A percentile compares a stretch with the other conserved stretches of the same genome.
These are phyloP conservation scores for Anguilla megastoma DNA, from an alignment of 2,797 vertebrate genomes.

Conservation along the genomic window DNA sequence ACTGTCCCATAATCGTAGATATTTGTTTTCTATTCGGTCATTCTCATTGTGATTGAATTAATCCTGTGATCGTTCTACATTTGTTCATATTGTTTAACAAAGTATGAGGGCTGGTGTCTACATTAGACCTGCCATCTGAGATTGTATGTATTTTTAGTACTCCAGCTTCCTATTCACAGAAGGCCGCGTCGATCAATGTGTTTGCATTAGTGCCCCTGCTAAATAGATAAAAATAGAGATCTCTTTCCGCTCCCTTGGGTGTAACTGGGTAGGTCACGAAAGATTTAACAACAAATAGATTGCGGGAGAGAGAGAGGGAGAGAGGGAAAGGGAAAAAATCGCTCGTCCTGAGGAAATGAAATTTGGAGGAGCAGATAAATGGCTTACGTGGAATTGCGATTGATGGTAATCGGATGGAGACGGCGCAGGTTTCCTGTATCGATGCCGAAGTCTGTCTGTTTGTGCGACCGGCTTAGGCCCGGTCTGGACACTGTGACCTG, in stretches of 20 bases:
- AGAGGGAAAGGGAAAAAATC: conserved; percentile 17
- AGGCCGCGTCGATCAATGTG: conserved; percentile 49
- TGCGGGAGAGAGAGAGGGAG: not conserved
- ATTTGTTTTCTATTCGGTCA: not conserved
- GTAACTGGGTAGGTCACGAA: conserved; percentile 42
- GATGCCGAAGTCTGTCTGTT: conserved; percentile 29
- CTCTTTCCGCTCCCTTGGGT: conserved; percentile 32
- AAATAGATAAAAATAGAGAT: conserved; percentile 49
- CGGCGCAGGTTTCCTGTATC: conserved; percentile 34
- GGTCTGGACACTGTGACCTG: conserved; percentile 26
- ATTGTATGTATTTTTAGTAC: not conserved
- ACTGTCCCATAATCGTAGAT: not conserved
- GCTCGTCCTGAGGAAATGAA: conserved; percentile 46
- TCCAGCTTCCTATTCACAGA: conserved; percentile 27
- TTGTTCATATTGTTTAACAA: not conserved
- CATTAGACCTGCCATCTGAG: not conserved
- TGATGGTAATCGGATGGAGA: conserved; percentile 42
- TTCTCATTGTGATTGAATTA: not conserved
- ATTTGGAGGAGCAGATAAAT: conserved; percentile 49
- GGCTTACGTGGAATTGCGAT: conserved; percentile 43
- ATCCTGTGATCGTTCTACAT: not conserved
- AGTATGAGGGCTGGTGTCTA: not conserved
- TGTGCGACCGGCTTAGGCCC: conserved; percentile 15
- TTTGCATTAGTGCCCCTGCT: conserved; percentile 48
- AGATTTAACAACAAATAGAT: conserved; percentile 45